Evolutionary conservation across 2,113 vertebrate genomes (phyloP).

Genomic region (Oenanthe melanoleuca): DNA sequence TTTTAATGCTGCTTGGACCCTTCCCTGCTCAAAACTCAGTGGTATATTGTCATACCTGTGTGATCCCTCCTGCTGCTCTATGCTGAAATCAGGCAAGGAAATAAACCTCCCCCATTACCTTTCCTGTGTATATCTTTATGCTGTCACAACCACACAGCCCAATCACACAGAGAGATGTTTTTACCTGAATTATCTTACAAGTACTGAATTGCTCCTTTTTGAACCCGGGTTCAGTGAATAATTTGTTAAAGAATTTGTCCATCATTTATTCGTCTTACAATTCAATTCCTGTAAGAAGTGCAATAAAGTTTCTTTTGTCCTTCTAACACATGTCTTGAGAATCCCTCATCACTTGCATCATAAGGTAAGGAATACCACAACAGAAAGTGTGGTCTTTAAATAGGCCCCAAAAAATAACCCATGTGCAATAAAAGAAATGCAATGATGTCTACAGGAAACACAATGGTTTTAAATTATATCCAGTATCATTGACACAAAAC

Average conservation of each 20-base stretch:
- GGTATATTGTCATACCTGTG: accelerated
- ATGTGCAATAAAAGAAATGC: background rate
- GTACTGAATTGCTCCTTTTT: background rate
- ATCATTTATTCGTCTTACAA: background rate
- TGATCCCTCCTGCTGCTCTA: background rate
- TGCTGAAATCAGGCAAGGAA: background rate
- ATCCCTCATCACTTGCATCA: background rate
- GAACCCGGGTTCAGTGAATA: background rate
- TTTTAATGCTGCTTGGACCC: background rate
- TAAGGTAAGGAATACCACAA: background rate
- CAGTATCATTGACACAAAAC: background rate
- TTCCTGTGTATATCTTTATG: background rate
- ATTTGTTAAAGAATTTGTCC: background rate
- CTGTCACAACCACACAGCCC: background rate
- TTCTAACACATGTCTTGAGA: background rate
- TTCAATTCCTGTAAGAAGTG: background rate
- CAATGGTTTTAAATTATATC: background rate
- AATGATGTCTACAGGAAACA: background rate
- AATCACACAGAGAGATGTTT: background rate
- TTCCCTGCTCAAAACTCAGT: background rate
- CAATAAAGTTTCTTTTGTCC: background rate
- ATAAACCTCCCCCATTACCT: background rate
- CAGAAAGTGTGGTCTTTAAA: background rate
- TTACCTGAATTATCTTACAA: background rate
- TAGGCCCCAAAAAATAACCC: accelerated